Conservation (phyloP, 2,113 vertebrate genomes). For the Antennarius striatus region DNA sequence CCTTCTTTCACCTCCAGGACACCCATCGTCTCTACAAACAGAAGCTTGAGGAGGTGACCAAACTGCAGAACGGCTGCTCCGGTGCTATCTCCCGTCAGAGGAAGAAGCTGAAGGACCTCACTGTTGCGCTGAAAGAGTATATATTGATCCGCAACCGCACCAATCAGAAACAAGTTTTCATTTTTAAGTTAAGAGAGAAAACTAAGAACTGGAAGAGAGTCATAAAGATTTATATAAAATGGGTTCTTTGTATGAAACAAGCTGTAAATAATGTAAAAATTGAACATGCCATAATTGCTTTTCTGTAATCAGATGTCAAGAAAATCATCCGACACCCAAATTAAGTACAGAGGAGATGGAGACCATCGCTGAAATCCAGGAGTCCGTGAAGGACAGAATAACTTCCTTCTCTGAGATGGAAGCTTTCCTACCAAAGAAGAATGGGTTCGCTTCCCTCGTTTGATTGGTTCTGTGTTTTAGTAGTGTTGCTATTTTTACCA, state of each 20-base stretch:
- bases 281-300: neutral
- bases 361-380: conserved; percentile 78
- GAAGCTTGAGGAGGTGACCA: conserved; percentile 92
- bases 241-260: too few species aligned
- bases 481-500: too few species aligned
- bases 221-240: too few species aligned
- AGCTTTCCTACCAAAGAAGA: conserved; percentile 95
- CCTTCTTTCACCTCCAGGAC: conserved; percentile 75
- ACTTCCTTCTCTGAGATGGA: conserved; percentile 95
- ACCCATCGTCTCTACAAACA: conserved; percentile 90
- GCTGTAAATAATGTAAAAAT: too few species aligned
- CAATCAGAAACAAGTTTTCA: too few species aligned
- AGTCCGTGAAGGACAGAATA: conserved; percentile 84
- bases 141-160: conserved; percentile 24
- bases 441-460: conserved; percentile 79
- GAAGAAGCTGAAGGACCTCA: conserved; percentile 88
- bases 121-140: conserved; percentile 79
- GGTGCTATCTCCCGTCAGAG: conserved; percentile 86
- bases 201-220: too few species aligned
- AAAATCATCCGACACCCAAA: neutral
- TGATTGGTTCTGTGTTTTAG: neutral
- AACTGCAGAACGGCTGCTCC: conserved; percentile 86
- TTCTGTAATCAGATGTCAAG: conserved; percentile 81
- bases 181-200: too few species aligned
- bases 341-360: conserved; percentile 60